phyloP scores from a whole-genome alignment of 1,140 invertebrate genomes.

The Macrosteles quadrilineatus region DNA sequence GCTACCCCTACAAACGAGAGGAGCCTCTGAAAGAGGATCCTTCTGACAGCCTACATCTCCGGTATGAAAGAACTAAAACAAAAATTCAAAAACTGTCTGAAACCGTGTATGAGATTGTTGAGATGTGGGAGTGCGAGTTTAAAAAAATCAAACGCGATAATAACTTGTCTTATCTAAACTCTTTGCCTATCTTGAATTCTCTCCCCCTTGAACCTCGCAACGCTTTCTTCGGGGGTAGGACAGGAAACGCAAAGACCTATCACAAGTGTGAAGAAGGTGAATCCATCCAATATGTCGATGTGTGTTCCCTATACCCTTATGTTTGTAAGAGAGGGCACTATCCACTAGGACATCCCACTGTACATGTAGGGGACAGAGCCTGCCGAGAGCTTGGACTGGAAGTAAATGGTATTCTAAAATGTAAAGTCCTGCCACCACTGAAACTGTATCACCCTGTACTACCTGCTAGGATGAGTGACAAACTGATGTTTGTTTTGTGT shows the following conservation, averaged over 20 bases:
- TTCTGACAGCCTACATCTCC: not conserved
- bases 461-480: too few species aligned
- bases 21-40: constrained; percentile 6
- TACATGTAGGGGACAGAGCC: constrained; percentile 46
- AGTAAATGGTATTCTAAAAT: too few species aligned
- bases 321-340: too few species aligned
- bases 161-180: not conserved
- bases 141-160: not conserved
- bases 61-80: not conserved
- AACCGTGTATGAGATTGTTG: not conserved
- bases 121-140: constrained; percentile 20
- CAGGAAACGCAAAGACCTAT: too few species aligned
- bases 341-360: too few species aligned
- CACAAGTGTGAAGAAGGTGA: not conserved
- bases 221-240: not conserved
- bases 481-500: too few species aligned
- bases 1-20: not conserved
- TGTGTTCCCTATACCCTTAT: too few species aligned
- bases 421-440: constrained; percentile 43
- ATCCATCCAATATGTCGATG: constrained; percentile 8
- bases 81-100: not conserved
- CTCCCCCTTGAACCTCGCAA: not conserved
- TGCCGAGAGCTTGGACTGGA: constrained; percentile 46
- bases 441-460: constrained; percentile 46
- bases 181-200: not conserved